Evolutionary conservation across 2,113 vertebrate genomes (phyloP).

Genomic region (Phainopepla nitens): DNA sequence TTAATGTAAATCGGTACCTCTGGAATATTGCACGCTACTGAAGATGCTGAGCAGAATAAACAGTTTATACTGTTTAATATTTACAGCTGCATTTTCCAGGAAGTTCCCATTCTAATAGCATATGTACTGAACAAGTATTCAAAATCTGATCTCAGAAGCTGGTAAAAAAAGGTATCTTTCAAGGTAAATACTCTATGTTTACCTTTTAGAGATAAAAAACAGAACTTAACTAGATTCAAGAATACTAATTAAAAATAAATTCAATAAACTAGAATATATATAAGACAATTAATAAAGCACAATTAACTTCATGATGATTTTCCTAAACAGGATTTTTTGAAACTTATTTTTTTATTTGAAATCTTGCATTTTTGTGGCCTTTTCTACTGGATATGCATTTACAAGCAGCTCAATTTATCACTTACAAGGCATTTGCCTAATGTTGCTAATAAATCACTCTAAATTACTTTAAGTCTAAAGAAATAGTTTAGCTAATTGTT

Average conservation of each 20-base stretch:
- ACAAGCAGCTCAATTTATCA: neutral
- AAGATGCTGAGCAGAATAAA: neutral
- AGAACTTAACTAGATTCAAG: neutral
- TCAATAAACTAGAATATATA: neutral
- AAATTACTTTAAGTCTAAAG: neutral
- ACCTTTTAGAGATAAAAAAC: neutral
- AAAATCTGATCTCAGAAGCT: neutral
- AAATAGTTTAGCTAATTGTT: neutral
- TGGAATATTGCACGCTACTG: neutral
- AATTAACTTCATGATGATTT: accelerated
- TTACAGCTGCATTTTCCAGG: neutral
- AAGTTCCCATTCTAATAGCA: neutral
- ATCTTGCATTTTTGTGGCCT: neutral
- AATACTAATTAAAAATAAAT: neutral
- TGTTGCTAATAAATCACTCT: neutral
- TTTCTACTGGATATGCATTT: neutral
- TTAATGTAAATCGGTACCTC: neutral
- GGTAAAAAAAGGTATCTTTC: neutral
- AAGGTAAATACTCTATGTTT: neutral
- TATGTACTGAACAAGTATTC: neutral
- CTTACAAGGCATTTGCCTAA: neutral
- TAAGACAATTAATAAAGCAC: neutral
- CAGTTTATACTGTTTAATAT: neutral
- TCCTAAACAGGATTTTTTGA: neutral
- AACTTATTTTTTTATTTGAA: neutral